Conservation (phyloP, 2,888 invertebrate genomes). For the Melolontha melolontha region DNA sequence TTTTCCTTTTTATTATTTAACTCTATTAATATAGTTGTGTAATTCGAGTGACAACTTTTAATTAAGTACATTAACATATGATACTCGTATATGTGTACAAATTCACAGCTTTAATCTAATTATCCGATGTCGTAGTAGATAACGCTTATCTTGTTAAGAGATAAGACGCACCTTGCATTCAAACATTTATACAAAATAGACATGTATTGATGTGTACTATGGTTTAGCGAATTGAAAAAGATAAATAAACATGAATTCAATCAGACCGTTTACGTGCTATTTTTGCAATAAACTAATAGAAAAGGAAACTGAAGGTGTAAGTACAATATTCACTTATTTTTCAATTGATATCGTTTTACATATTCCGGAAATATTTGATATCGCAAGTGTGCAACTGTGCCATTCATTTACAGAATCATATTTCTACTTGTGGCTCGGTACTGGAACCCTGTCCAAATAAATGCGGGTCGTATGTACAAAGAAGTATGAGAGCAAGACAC, state of each 20-base stretch:
- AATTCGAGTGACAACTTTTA: no score
- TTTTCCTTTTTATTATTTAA: no score
- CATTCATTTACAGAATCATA: constrained; percentile 69
- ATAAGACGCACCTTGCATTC: constrained; percentile 37
- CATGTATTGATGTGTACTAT: no score
- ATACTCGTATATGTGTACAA: constrained; percentile 2
- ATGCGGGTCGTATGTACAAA: constrained; percentile 78
- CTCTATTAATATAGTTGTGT: no score
- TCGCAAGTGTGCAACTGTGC: not conserved
- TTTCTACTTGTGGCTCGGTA: constrained; percentile 78
- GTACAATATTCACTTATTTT: constrained; percentile 37
- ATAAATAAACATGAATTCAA: constrained; percentile 23
- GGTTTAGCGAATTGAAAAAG: constrained; percentile 11
- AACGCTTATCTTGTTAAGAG: constrained; percentile 24
- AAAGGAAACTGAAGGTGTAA: constrained; percentile 74
- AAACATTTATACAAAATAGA: constrained; percentile 23
- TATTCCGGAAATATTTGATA: no score
- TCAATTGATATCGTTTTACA: no score
- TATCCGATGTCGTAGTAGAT: constrained; percentile 26
- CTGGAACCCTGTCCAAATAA: constrained; percentile 78
- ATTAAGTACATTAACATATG: not conserved
- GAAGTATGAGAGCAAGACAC: constrained; percentile 74
- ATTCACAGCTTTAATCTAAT: constrained; percentile 23
- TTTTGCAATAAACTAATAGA: constrained; percentile 77
- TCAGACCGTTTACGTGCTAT: constrained; percentile 68